Evolutionary conservation across 2,888 invertebrate genomes (phyloP), one percentile per base, ranked within the genome.

Genomic region (Glaucopsyche alexis): DNA sequence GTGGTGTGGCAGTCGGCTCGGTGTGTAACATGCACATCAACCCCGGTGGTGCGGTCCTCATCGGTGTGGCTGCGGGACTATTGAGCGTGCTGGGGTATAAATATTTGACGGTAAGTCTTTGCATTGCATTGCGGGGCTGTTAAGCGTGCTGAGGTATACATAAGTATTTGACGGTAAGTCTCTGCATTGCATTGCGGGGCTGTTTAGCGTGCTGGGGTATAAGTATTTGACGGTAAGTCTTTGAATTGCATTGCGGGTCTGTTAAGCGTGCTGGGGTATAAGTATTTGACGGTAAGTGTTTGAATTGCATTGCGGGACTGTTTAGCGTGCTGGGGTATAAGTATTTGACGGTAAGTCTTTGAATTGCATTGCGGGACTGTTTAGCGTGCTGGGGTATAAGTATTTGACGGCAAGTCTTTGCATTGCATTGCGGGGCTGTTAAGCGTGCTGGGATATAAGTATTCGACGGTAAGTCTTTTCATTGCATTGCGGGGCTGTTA

Each of bases 1-100:
- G 98, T 38, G 98, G 98, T 2, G 98, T 99, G 16, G 98, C 97
- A 0, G 95, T 98, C 16, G 98, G 98, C 8, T 95, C 98, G 0
- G 94, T 96, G 7, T 97, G 95, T 80, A 95, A 97, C 87, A 94
- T 98, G 94, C 95, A 97, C 90, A 94, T 98, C 72, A 94, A 96
- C 72, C 96, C 98, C 0, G 96, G 95, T 78, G 98, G 97, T 0
- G 98, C 98, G 3, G 84, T 98, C 50, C 90, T 96, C 65, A 93
- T 98, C 74, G 99, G 98, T 14, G 94, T 95, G 65, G 85, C 95
- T 16, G 97, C 98, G 72, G 98, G 96, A 16, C 79, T 94, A 5
- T 83, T 98, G 65, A 98, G 98, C 73, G 97, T 97, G 7, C 80
- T 96, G 38, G 98, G 98, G 74, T 98, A 96, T 88, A 94, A 94